phyloP scores from a whole-genome alignment of 2,797 vertebrate genomes.

The Gallinago solitaria region DNA sequence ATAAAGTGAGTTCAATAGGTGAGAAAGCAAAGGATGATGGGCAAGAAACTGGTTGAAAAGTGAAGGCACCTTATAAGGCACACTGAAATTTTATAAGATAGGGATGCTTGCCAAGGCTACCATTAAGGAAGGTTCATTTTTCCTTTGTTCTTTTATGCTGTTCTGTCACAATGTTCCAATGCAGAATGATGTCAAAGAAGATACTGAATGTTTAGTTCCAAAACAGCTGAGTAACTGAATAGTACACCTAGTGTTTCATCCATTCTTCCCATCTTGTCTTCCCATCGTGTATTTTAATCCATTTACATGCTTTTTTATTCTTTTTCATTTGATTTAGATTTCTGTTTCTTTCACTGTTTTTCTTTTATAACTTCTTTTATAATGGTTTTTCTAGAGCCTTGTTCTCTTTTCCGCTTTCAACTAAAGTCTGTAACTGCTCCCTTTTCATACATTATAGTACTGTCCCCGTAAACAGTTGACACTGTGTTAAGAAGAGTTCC shows the following conservation, averaged over 20 bases:
- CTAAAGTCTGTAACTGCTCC: background rate
- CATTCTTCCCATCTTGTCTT: background rate
- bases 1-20: background rate
- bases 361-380: background rate
- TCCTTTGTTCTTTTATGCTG: background rate
- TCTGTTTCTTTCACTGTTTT: background rate
- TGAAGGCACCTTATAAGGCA: background rate
- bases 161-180: background rate
- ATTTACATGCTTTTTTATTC: background rate
- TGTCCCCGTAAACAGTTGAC: background rate
- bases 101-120: background rate
- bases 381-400: background rate
- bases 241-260: background rate
- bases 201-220: background rate
- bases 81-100: background rate
- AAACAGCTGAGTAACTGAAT: background rate
- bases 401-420: background rate
- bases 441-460: background rate
- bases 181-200: background rate
- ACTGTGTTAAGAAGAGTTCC: background rate
- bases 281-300: background rate
- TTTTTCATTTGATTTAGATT: background rate
- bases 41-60: background rate
- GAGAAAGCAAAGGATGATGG: background rate
- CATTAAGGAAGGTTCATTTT: background rate